Conservation (phyloP, 2,113 vertebrate genomes). For the Tiliqua scincoides region DNA sequence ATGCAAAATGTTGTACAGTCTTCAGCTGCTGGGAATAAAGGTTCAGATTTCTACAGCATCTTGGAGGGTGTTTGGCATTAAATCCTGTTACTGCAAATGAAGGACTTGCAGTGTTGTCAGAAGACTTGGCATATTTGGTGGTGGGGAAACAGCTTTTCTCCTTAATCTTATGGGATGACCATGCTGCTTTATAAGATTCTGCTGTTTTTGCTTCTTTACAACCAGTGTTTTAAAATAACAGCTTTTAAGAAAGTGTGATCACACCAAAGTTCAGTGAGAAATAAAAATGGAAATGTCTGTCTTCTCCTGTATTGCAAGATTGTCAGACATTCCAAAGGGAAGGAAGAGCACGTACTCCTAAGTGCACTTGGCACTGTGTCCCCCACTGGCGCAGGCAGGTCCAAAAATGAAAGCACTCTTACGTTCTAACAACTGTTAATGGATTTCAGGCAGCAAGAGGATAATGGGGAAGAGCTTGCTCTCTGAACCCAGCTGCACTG, state of each 20-base stretch:
- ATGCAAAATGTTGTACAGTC: not conserved
- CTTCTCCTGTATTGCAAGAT: not conserved
- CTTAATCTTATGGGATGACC: not conserved
- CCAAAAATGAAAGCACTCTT: not conserved
- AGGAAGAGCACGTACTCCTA: not conserved
- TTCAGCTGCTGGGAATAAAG: not conserved
- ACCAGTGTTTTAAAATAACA: not conserved
- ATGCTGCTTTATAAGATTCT: not conserved
- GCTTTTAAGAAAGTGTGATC: not conserved
- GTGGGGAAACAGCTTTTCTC: not conserved
- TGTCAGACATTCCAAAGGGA: not conserved
- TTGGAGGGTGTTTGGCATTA: not conserved
- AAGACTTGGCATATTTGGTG: not conserved
- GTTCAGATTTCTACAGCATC: not conserved
- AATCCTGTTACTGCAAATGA: not conserved
- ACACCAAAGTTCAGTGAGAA: not conserved
- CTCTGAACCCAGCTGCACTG: not conserved
- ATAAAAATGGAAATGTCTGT: not conserved
- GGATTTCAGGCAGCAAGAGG: not conserved
- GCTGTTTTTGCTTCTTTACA: not conserved
- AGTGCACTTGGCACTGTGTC: not conserved
- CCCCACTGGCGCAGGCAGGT: not conserved
- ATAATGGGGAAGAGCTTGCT: not conserved
- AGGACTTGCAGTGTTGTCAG: not conserved
- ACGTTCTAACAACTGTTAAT: not conserved